These are phyloP conservation scores for Lamproptera curius DNA, from an alignment of 2,888 invertebrate species.

Conservation along the genomic window DNA sequence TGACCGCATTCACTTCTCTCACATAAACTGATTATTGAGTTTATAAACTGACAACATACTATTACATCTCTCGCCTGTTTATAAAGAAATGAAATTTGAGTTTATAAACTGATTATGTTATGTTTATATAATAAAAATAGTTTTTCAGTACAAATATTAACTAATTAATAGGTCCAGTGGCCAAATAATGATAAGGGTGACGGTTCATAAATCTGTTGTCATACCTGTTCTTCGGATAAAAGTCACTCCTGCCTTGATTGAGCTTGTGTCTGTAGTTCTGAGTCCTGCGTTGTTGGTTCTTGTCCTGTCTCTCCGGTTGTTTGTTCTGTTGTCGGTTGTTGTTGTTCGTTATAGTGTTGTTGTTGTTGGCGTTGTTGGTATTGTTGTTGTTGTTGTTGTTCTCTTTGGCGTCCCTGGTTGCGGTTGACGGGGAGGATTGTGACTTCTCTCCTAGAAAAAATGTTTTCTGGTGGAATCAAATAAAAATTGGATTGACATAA, in stretches of 20 bases:
- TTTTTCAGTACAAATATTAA: not conserved
- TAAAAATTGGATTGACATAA: no score
- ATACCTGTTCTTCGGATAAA: conserved; percentile 65
- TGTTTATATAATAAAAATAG: not conserved
- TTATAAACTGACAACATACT: no score
- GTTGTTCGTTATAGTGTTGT: conserved; percentile 17
- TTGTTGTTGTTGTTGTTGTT: conserved; percentile 27
- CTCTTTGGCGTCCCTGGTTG: conserved; percentile 34
- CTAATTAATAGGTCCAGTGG: conserved; percentile 73
- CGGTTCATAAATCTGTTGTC: conserved; percentile 59
- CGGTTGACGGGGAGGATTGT: conserved; percentile 19
- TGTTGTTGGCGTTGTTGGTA: conserved; percentile 11
- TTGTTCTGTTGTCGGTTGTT: conserved; percentile 41
- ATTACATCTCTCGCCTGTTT: no score
- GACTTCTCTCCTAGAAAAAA: no score
- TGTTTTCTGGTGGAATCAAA: no score
- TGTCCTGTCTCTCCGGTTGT: conserved; percentile 46
- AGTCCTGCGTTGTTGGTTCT: conserved; percentile 49
- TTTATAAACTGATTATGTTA: no score
- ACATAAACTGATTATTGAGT: no score
- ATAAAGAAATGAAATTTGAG: no score
- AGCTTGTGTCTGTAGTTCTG: conserved; percentile 61
- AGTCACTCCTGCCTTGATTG: conserved; percentile 50
- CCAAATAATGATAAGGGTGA: conserved; percentile 65
- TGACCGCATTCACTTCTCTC: no score